Base-by-base conservation (phyloP, 2,113 vertebrate genomes). In the Myrmecophaga tridactyla region DNA sequence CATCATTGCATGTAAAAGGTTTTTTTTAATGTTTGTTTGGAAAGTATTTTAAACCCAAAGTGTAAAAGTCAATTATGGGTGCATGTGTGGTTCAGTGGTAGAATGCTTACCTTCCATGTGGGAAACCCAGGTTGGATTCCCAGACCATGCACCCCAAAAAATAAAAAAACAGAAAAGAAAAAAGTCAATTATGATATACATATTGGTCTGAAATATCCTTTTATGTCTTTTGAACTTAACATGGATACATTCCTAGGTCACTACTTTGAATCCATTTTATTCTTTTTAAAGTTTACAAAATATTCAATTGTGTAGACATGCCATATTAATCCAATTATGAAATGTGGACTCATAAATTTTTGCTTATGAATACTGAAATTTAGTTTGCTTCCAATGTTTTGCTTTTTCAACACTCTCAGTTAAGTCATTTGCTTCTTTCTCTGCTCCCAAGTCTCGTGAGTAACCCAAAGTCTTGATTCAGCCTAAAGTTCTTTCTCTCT, bases 1-100 rank as follows among this genome's bases (percentile, higher is more conserved):
- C 34, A 60, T 58, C 6, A 9, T 27, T 62, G 46, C 77, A 56
- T 29, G 5, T 62, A 34, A 94, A 12, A 27, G 10, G 10, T 82
- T 95, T 92, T 92, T 41, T 83, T 95, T 60, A 82, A 51, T 51
- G 29, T 51, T 65, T 63, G n/a, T 62, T 76, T 48, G 51, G 76
- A 92, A 87, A 72, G 63, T 39, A 36, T 53, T 83, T 73, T 72
- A 43, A 86, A 63, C 80, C 21, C 31, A 73, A 65, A 72, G 25
- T 63, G 12, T 31, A 60, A 85, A 73, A 90, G n/a, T n/a, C n/a
- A n/a, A n/a, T n/a, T n/a, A n/a, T n/a, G n/a, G n/a, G n/a, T n/a
- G n/a, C n/a, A n/a, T n/a, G n/a, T n/a, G n/a, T n/a, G n/a, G n/a
- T n/a, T n/a, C n/a, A n/a, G n/a, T n/a, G n/a, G n/a, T n/a, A n/a